Evolutionary conservation across 1,140 invertebrate genomes (phyloP).

Genomic region (Plodia interpunctella): DNA sequence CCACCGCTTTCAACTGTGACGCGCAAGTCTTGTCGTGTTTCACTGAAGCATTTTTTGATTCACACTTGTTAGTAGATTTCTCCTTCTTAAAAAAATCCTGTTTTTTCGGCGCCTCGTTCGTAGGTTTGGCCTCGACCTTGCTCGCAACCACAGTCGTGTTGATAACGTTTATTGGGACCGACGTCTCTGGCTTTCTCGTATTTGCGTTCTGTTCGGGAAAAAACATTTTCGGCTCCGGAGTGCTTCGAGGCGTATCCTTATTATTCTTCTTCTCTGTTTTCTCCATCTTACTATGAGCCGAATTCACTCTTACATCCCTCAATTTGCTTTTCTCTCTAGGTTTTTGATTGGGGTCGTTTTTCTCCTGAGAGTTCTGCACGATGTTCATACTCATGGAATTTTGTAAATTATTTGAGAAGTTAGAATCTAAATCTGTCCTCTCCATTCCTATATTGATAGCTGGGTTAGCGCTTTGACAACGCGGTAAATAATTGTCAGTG

Average conservation of each 20-base stretch:
- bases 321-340: constrained; percentile 72
- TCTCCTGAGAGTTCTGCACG: constrained; percentile 52
- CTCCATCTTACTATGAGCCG: constrained; percentile 71
- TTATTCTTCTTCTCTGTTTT: constrained; percentile 66
- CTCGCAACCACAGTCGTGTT: constrained; percentile 55
- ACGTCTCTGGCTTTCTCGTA: constrained; percentile 61
- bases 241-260: constrained; percentile 59
- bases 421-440: constrained; percentile 52
- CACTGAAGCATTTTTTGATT: constrained; percentile 56
- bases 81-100: constrained; percentile 77
- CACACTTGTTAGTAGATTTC: constrained; percentile 63
- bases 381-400: constrained; percentile 54
- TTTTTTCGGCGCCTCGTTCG: constrained; percentile 66
- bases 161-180: constrained; percentile 70
- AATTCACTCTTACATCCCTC: constrained; percentile 70
- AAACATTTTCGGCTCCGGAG: constrained; percentile 70
- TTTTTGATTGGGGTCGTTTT: constrained; percentile 56
- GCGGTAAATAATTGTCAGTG: constrained; percentile 64
- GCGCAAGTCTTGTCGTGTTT: constrained; percentile 72
- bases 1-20: constrained; percentile 48
- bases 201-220: constrained; percentile 68
- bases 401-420: constrained; percentile 46
- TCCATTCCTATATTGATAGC: constrained; percentile 61
- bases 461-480: constrained; percentile 67
- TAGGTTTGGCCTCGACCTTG: constrained; percentile 61